phyloP scores from a whole-genome alignment of 2,888 invertebrate species.

The Apotomis turbidana region DNA sequence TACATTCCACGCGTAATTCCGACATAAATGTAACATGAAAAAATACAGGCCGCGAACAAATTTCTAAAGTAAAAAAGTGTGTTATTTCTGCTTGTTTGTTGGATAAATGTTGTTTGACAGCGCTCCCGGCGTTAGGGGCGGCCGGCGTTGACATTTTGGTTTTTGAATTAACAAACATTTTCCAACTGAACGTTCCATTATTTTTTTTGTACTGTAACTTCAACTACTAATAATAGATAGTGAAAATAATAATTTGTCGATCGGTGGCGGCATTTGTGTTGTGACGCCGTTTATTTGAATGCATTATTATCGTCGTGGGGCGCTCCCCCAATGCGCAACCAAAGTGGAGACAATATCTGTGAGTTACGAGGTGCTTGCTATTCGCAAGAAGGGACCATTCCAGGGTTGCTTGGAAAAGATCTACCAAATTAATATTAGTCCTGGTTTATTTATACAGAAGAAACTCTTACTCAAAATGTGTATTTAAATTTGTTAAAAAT shows the following conservation, averaged over 20 bases:
- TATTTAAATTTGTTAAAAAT: too few relatives aligned
- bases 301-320: constrained; percentile 64
- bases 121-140: constrained; percentile 50
- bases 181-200: constrained; percentile 51
- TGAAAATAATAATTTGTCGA: constrained; percentile 54
- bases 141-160: constrained; percentile 60
- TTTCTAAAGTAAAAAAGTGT: constrained; percentile 71
- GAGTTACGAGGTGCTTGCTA: constrained; percentile 71
- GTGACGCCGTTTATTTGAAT: constrained; percentile 71
- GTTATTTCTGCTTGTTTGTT: constrained; percentile 74
- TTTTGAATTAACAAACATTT: constrained; percentile 64
- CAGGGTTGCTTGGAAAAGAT: constrained; percentile 57
- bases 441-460: not conserved
- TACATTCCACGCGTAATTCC: constrained; percentile 54
- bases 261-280: constrained; percentile 58
- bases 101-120: constrained; percentile 79
- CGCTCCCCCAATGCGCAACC: constrained; percentile 68
- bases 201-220: constrained; percentile 45
- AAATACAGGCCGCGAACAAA: constrained; percentile 51
- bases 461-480: too few relatives aligned
- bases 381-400: constrained; percentile 59
- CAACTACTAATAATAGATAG: constrained; percentile 36
- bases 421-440: not conserved
- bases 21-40: constrained; percentile 32
- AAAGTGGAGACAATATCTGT: constrained; percentile 71